Evolutionary conservation across 2,888 invertebrate genomes (phyloP).

Genomic region (Spilosoma lubricipeda): DNA sequence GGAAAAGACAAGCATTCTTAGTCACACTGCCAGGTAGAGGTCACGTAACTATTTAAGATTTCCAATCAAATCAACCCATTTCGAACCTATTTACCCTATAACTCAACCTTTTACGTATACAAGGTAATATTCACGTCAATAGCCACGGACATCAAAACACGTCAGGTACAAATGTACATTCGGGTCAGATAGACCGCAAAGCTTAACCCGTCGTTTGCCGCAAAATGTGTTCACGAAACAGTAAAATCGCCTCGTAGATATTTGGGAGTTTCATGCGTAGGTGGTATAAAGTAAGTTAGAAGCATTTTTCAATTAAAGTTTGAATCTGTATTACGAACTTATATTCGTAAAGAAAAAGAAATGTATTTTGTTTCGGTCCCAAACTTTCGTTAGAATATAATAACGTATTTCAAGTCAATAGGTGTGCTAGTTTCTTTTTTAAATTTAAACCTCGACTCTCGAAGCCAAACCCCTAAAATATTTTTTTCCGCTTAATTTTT

Average conservation of each 20-base stretch:
- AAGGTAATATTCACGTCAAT: slow-evolving; percentile 8
- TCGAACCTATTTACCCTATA: slow-evolving; percentile 5
- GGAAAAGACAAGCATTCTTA: neutral
- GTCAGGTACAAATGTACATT: slow-evolving; percentile 14
- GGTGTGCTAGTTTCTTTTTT: neutral
- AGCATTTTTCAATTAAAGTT: no score
- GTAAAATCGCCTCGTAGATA: slow-evolving; percentile 14
- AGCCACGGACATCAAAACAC: slow-evolving; percentile 18
- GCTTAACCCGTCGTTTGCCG: slow-evolving; percentile 13
- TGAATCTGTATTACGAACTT: neutral
- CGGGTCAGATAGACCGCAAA: slow-evolving; percentile 21
- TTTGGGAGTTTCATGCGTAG: slow-evolving; percentile 8
- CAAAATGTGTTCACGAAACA: slow-evolving; percentile 22
- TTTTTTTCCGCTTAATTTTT: no score
- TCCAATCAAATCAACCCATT: slow-evolving; percentile 9
- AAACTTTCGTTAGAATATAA: neutral
- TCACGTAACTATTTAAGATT: neutral
- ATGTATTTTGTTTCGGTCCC: neutral
- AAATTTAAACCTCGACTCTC: no score
- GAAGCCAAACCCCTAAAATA: no score
- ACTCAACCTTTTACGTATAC: slow-evolving; percentile 9
- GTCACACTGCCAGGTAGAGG: neutral
- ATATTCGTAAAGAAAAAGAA: neutral
- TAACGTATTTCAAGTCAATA: neutral
- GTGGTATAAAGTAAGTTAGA: neutral